Percentiles rank a stretch among this genome's conserved stretches.
Conservation (phyloP, 2,888 invertebrate genomes). For the Nymphalis urticae region DNA sequence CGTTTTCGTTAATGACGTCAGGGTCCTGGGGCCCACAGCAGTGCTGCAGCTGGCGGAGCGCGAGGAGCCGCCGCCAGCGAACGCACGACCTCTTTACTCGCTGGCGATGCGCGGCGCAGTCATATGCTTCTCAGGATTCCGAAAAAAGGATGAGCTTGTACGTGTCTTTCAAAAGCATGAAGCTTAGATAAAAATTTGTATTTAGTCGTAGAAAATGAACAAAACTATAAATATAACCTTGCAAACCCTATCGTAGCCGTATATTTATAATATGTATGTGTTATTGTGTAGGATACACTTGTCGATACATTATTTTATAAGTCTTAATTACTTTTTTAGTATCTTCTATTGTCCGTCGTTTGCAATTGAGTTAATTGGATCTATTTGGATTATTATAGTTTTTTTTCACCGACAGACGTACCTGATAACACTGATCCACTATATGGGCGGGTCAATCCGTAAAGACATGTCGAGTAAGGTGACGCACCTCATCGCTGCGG, state of each 20-base stretch:
- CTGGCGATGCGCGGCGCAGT: constrained; percentile 93
- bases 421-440: constrained; percentile 94
- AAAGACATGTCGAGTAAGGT: constrained; percentile 94
- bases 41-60: constrained; percentile 87
- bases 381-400: neutral
- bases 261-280: too few relatives aligned
- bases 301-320: too few relatives aligned
- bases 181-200: neutral
- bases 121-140: constrained; percentile 95
- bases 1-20: constrained; percentile 46
- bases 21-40: constrained; percentile 91
- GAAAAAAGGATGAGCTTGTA: constrained; percentile 94
- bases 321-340: too few relatives aligned
- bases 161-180: constrained; percentile 51
- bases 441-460: constrained; percentile 97
- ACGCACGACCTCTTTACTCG: constrained; percentile 91
- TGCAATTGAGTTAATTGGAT: too few relatives aligned
- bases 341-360: too few relatives aligned
- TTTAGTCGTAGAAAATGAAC: too few relatives aligned
- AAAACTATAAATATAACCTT: too few relatives aligned
- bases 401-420: constrained; percentile 83
- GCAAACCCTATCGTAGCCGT: too few relatives aligned
- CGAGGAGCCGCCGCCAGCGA: constrained; percentile 87
- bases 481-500: constrained; percentile 96
- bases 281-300: too few relatives aligned